Percentiles rank a stretch among this genome's conserved stretches.
Conservation (phyloP, 2,113 vertebrate species). For the Neodontobutis hainanensis region DNA sequence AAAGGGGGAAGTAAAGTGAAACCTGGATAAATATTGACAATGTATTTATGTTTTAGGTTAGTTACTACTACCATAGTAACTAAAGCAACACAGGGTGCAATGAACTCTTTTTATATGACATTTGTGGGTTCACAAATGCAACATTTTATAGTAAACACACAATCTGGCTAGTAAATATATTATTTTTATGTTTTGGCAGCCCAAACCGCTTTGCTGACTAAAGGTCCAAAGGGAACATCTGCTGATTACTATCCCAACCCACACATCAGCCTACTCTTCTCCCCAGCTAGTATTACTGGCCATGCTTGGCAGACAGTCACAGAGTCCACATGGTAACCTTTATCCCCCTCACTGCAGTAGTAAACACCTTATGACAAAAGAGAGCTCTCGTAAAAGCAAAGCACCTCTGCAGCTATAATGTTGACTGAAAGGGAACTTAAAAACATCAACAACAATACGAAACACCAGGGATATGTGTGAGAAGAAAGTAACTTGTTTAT, state of each 20-base stretch:
- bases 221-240: conserved; percentile 62
- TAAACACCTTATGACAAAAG: conserved; percentile 47
- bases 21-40: too few species aligned
- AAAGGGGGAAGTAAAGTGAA: too few species aligned
- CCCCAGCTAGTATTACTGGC: conserved; percentile 54
- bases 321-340: conserved; percentile 65
- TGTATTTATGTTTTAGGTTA: too few species aligned
- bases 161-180: conserved; percentile 37
- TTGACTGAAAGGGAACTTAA: conserved; percentile 20
- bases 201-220: conserved; percentile 51
- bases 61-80: too few species aligned
- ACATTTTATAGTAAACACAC: neutral
- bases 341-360: conserved; percentile 24
- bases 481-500: conserved; percentile 20
- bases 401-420: conserved; percentile 28
- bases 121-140: conserved; percentile 17
- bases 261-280: conserved; percentile 63
- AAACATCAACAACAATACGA: conserved; percentile 7
- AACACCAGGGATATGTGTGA: neutral
- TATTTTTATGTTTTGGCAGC: conserved; percentile 44
- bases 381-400: conserved; percentile 24
- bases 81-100: too few species aligned
- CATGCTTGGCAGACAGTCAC: conserved; percentile 51
- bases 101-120: conserved; percentile 1
- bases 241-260: conserved; percentile 64